These are phyloP conservation scores for Antennarius striatus DNA, from an alignment of 2,113 vertebrate species.

Conservation along the genomic window DNA sequence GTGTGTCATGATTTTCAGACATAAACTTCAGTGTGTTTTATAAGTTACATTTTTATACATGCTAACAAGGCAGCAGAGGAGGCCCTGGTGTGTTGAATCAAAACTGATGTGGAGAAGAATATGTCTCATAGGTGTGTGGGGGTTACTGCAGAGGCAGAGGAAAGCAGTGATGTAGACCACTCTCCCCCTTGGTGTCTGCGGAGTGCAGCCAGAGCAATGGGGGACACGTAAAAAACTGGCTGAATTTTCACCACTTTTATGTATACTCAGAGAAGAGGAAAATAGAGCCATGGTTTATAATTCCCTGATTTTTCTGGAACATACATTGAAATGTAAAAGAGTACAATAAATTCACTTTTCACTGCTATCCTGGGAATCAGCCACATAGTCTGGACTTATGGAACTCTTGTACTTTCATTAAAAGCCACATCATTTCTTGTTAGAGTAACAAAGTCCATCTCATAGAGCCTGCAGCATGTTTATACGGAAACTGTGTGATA, in stretches of 20 bases:
- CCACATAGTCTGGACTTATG: conserved; percentile 64
- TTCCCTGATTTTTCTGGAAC: conserved; percentile 76
- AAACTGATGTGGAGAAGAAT: conserved; percentile 26
- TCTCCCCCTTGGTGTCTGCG: conserved; percentile 36
- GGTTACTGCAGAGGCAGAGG: conserved; percentile 43
- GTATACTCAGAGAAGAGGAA: conserved; percentile 66
- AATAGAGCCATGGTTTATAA: conserved; percentile 68
- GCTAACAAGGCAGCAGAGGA: conserved; percentile 17
- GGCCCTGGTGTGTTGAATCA: conserved; percentile 21
- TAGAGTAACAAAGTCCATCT: conserved; percentile 72
- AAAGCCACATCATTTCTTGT: conserved; percentile 64
- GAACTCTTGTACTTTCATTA: conserved; percentile 70
- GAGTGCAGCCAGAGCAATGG: conserved; percentile 51
- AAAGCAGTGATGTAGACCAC: conserved; percentile 43
- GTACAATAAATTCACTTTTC: conserved; percentile 77
- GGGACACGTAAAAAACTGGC: conserved; percentile 72
- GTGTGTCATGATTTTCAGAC: conserved; percentile 48
- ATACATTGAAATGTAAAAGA: conserved; percentile 76
- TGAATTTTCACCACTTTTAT: conserved; percentile 67
- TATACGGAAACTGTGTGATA: conserved; percentile 48
- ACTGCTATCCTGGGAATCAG: conserved; percentile 71
- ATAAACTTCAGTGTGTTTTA: conserved; percentile 33
- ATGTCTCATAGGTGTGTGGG: conserved; percentile 30
- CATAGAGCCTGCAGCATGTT: conserved; percentile 36
- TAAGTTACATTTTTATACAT: conserved; percentile 42